These are phyloP conservation scores for Pseudobourletiella spinata DNA, from an alignment of 1,140 invertebrate genomes.

Conservation along the genomic window DNA sequence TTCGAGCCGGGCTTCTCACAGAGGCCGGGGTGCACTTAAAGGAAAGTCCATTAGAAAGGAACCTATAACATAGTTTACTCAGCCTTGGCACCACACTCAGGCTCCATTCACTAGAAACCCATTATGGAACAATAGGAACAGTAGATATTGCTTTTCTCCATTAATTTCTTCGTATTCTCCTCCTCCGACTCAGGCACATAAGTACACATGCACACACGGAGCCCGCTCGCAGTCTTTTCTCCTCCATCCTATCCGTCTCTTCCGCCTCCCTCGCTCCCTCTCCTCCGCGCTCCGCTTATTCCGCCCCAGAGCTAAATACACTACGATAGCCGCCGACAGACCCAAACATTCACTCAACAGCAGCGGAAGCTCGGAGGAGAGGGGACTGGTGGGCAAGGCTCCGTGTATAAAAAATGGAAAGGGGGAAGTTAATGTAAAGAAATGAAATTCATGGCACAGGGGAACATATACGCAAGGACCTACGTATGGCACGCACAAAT, in stretches of 20 bases:
- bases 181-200: too few relatives aligned
- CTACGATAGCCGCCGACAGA: too few relatives aligned
- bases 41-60: conserved; percentile 36
- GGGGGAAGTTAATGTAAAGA: conserved; percentile 4
- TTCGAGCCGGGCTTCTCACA: background rate
- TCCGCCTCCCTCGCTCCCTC: background rate
- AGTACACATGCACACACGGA: too few relatives aligned
- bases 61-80: conserved; percentile 33
- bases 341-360: background rate
- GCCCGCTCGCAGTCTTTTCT: too few relatives aligned
- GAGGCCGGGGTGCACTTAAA: conserved; percentile 27
- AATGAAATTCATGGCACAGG: conserved; percentile 8
- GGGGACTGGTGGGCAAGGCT: too few relatives aligned
- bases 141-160: conserved; percentile 35
- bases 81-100: background rate
- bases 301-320: background rate
- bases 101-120: conserved; percentile 30
- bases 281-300: background rate
- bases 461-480: background rate
- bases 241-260: too few relatives aligned
- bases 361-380: background rate
- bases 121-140: conserved; percentile 34
- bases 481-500: background rate
- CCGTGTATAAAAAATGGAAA: background rate
- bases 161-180: conserved; percentile 26